A percentile compares a stretch with the other conserved stretches of the same genome.
Conservation (phyloP, 1,140 invertebrate genomes). For the Ips typographus region DNA sequence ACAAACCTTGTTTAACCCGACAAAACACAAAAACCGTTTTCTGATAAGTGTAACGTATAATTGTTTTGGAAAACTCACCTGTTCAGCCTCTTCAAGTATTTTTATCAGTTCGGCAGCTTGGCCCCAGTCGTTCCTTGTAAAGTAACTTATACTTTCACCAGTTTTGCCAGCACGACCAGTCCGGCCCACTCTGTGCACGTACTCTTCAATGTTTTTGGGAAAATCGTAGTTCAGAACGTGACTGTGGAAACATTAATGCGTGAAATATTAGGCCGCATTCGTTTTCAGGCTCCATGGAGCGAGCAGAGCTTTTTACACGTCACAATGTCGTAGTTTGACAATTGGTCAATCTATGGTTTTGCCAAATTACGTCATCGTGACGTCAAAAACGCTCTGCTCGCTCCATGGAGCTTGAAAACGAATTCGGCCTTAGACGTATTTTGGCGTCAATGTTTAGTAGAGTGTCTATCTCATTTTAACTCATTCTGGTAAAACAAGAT, state of each 20-base stretch:
- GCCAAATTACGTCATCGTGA: no score
- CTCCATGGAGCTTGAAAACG: no score
- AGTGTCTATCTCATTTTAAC: no score
- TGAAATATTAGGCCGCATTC: not conserved
- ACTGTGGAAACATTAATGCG: constrained; percentile 47
- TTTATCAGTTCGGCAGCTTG: constrained; percentile 79
- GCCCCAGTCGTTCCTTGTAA: constrained; percentile 79
- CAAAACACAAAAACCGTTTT: not conserved
- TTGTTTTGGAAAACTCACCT: constrained; percentile 51
- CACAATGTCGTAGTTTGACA: no score
- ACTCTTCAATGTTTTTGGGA: constrained; percentile 88
- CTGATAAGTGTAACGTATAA: not conserved
- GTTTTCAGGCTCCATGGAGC: no score
- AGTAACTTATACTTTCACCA: constrained; percentile 77
- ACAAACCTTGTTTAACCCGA: not conserved
- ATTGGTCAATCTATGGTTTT: no score
- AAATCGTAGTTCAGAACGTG: constrained; percentile 89
- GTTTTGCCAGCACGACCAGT: constrained; percentile 85
- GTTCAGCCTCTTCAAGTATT: constrained; percentile 75
- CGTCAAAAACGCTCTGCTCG: no score
- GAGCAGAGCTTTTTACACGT: no score
- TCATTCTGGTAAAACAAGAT: no score
- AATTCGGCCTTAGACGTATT: no score
- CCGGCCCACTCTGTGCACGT: constrained; percentile 81
- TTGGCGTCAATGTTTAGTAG: no score